Base-by-base conservation (phyloP, 2,888 invertebrate species). In the Brassicogethes aeneus region DNA sequence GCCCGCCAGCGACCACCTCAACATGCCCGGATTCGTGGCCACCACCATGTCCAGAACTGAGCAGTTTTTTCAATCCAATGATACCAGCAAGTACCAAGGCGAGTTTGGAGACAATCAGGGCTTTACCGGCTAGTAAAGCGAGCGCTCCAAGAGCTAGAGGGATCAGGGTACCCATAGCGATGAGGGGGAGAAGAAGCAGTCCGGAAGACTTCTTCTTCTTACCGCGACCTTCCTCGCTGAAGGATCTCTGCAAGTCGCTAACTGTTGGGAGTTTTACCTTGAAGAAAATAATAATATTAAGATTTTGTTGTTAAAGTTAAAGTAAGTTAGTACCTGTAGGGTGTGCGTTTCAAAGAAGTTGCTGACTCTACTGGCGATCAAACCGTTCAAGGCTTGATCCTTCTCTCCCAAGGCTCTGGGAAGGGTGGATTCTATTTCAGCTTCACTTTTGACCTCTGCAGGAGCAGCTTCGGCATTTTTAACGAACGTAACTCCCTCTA, bases 91-190 rank as follows among this genome's bases (percentile, higher is more conserved):
- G 69, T 1, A 88, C 86, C 39, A 89, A 66, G 0, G 89, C 89
- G 52, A 89, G 68, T 61, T 89, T 89, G 49, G 87, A 86, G 36
- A 89, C 84, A 53, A 89, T 88, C 48, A 89, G 68, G 32, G 89
- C 89, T 66, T 90, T 90, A 52, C 89, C 89, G 33, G 89, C 88
- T 40, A 89, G 64, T 37, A 90, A 73, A 14, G 88, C 87, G 16
- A 90, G 65, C 5, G 86, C 87, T 43, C 88, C 89, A 45, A 88
- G 80, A 2, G 88, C 88, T 39, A 90, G 69, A 3, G 89, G 89
- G 32, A 89, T 79, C 62, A 89, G 70, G 55, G 86, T 86, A 39
- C 87, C 88, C 42, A 83, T 85, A 48, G 88, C 77, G 51, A 89
- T 74, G 45, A 89, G 70, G 3, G 89, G 87, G 57, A 89, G 80